Conservation (phyloP, 2,888 invertebrate genomes). For the Eucera pruinosa region DNA sequence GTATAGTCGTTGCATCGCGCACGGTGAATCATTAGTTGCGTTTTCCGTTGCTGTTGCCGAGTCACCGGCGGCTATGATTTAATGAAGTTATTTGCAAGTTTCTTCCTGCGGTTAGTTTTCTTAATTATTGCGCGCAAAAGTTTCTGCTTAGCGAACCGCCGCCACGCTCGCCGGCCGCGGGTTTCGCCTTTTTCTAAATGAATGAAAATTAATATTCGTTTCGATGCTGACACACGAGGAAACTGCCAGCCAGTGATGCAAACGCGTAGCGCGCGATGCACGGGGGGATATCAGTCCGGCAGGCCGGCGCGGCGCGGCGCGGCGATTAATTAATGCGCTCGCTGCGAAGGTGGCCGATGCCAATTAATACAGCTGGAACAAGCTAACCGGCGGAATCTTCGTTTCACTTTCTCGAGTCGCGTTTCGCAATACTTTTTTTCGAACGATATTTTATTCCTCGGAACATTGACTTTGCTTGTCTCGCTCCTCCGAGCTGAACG, state of each 20-base stretch:
- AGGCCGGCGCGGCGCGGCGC: neutral
- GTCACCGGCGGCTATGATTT: neutral
- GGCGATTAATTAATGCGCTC: constrained; percentile 46
- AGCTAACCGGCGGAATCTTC: constrained; percentile 6
- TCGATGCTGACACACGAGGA: constrained; percentile 29
- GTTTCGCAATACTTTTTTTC: constrained; percentile 12
- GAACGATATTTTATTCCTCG: neutral
- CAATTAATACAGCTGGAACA: no score
- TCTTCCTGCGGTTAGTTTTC: constrained; percentile 8
- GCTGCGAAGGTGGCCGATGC: constrained; percentile 23
- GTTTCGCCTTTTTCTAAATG: constrained; percentile 19
- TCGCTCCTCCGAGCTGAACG: neutral
- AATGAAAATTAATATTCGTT: constrained; percentile 41
- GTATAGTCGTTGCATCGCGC: no score
- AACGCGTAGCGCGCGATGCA: constrained; percentile 3
- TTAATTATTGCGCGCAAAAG: constrained; percentile 36
- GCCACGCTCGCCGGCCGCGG: constrained; percentile 32
- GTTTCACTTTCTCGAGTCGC: constrained; percentile 44
- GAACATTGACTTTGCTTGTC: neutral
- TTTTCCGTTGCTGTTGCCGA: neutral
- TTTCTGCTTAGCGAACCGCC: constrained; percentile 32
- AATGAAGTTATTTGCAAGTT: constrained; percentile 23
- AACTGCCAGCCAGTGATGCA: constrained; percentile 37
- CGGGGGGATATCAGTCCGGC: constrained; percentile 23
- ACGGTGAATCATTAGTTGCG: no score